Evolutionary conservation across 1,140 invertebrate species (phyloP).

Genomic region (Drosophila baimaii): DNA sequence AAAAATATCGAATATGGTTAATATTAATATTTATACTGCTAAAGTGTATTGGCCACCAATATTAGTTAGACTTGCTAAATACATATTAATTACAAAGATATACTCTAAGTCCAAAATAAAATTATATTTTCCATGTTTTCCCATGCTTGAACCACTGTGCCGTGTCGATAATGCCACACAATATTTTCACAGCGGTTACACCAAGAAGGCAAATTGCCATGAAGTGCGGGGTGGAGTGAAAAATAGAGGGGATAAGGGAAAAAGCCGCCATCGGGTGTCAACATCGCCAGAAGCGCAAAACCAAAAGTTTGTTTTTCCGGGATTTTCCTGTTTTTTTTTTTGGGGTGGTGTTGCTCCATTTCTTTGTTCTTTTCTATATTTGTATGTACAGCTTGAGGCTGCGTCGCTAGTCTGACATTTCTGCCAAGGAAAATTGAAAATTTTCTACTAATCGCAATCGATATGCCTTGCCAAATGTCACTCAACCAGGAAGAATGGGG

Average conservation of each 20-base stretch:
- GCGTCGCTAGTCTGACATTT: conserved; percentile 59
- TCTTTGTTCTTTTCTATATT: conserved; percentile 38
- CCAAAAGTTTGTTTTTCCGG: conserved; percentile 57
- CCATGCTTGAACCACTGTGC: conserved; percentile 16
- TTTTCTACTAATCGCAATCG: conserved; percentile 82
- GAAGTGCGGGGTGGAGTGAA: conserved; percentile 1
- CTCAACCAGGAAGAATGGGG: conserved; percentile 32
- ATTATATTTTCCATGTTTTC: background rate
- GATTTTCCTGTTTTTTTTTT: conserved; percentile 55
- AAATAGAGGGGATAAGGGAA: conserved; percentile 11
- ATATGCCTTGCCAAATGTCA: conserved; percentile 82
- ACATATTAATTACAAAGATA: too few relatives aligned
- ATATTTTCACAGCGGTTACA: conserved; percentile 77
- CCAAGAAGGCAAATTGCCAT: conserved; percentile 55
- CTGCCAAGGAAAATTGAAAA: conserved; percentile 74
- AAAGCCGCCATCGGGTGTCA: conserved; percentile 71
- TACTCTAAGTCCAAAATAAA: too few relatives aligned
- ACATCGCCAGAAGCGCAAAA: conserved; percentile 62
- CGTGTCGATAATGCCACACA: conserved; percentile 70
- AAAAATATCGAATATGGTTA: too few relatives aligned
- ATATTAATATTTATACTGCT: too few relatives aligned
- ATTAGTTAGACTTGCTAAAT: too few relatives aligned
- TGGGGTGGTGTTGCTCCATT: conserved; percentile 41
- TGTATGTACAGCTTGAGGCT: conserved; percentile 43
- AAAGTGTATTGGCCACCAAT: too few relatives aligned